These are phyloP conservation scores for Orientallactaga sibirica DNA, from an alignment of 2,797 vertebrate genomes.

Conservation along the genomic window DNA sequence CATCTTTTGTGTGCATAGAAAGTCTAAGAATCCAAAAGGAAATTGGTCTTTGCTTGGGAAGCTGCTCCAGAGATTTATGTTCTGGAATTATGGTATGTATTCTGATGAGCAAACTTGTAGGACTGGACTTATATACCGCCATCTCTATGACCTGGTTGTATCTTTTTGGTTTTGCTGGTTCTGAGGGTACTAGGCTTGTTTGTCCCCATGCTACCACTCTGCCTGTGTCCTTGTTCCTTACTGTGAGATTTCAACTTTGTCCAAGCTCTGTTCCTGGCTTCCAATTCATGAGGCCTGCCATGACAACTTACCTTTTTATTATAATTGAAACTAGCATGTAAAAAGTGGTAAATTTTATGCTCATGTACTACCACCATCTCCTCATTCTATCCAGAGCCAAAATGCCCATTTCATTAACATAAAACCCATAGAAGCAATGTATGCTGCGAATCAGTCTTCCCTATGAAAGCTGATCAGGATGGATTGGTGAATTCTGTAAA, in stretches of 20 bases:
- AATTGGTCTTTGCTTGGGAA: neutral
- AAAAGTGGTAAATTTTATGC: conserved; percentile 65
- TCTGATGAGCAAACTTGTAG: neutral
- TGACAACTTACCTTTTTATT: conserved; percentile 19
- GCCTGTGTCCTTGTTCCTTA: neutral
- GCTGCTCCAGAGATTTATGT: neutral
- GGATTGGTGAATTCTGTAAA: conserved; percentile 62
- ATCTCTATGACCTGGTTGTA: neutral
- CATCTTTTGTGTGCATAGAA: conserved; percentile 8
- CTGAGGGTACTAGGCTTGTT: neutral
- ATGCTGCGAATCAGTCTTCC: neutral
- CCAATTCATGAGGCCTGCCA: neutral
- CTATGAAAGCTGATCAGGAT: conserved; percentile 44
- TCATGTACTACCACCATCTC: neutral
- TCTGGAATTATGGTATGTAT: neutral
- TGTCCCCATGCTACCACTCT: neutral
- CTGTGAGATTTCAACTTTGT: conserved; percentile 20
- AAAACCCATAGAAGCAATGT: conserved; percentile 35
- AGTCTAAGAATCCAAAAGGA: neutral
- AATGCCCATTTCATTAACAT: conserved; percentile 14
- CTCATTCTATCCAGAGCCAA: neutral
- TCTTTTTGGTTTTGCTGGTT: neutral
- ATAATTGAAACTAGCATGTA: conserved; percentile 30
- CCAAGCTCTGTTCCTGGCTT: conserved; percentile 4
- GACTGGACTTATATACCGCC: neutral